A percentile compares a stretch with the other conserved stretches of the same genome.
Conservation (phyloP, 2,797 vertebrate genomes). For the Pseudocheirus occidentalis region DNA sequence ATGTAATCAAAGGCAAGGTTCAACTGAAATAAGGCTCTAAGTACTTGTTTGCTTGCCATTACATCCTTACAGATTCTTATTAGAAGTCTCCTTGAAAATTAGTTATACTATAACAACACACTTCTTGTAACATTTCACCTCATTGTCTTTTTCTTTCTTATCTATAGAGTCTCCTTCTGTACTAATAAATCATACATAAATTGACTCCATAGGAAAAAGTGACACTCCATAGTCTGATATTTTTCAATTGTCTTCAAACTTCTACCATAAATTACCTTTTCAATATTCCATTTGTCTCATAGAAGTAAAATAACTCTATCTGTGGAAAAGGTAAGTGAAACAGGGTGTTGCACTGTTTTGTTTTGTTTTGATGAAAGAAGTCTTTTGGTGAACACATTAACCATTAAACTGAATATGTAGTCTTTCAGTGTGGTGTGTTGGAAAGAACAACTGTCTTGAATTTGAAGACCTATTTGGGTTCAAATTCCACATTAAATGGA, state of each 20-base stretch:
- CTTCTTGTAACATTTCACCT: not conserved
- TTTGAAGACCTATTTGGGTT: not conserved
- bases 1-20: too few species aligned
- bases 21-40: too few species aligned
- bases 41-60: too few species aligned
- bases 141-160: not conserved
- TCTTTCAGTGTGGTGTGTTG: not conserved
- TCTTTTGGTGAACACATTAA: not conserved
- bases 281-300: not conserved
- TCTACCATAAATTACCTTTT: not conserved
- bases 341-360: too few species aligned
- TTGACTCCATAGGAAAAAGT: not conserved
- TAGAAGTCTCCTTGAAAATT: too few species aligned
- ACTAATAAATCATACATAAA: not conserved
- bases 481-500: not conserved
- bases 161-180: not conserved
- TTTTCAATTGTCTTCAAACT: not conserved
- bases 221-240: not conserved
- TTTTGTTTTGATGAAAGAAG: not conserved
- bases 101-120: not conserved
- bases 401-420: not conserved
- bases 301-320: not conserved
- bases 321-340: too few species aligned
- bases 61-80: too few species aligned
- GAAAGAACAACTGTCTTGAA: not conserved